Conservation (phyloP, 1,140 invertebrate genomes). For the Argopecten irradians region DNA sequence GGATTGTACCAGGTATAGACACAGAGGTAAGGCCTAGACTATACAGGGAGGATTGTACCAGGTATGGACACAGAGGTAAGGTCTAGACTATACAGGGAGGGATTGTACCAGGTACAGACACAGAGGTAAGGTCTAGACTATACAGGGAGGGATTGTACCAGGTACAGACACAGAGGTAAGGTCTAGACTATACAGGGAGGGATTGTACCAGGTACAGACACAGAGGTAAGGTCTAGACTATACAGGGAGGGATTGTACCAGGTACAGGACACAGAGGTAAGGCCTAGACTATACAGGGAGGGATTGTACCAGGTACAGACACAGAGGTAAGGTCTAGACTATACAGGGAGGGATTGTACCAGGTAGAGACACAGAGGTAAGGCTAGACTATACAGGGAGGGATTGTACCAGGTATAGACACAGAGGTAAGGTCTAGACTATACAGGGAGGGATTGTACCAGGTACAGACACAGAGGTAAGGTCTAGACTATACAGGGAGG, state of each 20-base stretch:
- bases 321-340: not conserved
- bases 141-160: conserved; percentile 9
- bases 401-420: not conserved
- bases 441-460: not conserved
- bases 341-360: not conserved
- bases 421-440: not conserved
- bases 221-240: not conserved
- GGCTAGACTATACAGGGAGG: not conserved
- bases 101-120: conserved; percentile 4
- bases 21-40: not conserved
- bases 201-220: conserved; percentile 4
- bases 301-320: conserved; percentile 3
- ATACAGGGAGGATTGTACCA: not conserved
- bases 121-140: not conserved
- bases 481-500: not conserved
- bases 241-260: not conserved
- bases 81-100: not conserved
- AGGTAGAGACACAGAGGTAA: conserved; percentile 3
- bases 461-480: not conserved
- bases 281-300: not conserved
- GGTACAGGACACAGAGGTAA: not conserved
- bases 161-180: conserved; percentile 5
- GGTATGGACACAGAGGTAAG: not conserved
- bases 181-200: not conserved
- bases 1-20: conserved; percentile 8